Percentiles rank a stretch among this genome's conserved stretches.
phyloP scores from a whole-genome alignment of 2,797 vertebrate species.

The Scolopax bukidnonensis region DNA sequence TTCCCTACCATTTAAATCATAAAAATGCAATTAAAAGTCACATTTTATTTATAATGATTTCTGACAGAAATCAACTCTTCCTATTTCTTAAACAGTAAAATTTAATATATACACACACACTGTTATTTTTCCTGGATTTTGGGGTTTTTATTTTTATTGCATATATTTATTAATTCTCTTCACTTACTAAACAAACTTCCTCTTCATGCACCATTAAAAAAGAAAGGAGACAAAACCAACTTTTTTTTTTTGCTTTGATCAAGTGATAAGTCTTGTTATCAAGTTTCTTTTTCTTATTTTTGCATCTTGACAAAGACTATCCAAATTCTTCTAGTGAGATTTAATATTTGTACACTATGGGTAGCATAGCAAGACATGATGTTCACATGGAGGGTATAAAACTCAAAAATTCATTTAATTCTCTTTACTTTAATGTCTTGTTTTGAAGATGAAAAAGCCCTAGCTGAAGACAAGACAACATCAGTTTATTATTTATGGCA shows the following conservation, averaged over 20 bases:
- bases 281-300: not conserved
- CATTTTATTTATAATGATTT: not conserved
- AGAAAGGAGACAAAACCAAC: not conserved
- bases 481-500: slow-evolving; percentile 43
- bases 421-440: not conserved
- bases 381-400: not conserved
- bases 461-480: not conserved
- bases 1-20: not conserved
- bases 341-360: not conserved
- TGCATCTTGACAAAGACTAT: not conserved
- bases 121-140: not conserved
- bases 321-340: not conserved
- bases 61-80: not conserved
- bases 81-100: not conserved
- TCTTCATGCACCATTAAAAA: not conserved
- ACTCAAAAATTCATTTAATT: not conserved
- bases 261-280: not conserved
- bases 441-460: not conserved
- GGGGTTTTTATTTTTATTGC: not conserved
- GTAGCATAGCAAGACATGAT: not conserved
- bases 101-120: not conserved
- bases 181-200: not conserved
- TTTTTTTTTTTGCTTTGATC: not conserved
- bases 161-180: not conserved
- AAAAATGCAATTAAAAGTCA: not conserved